phyloP scores from a whole-genome alignment of 2,797 vertebrate species.

The Triplophysa bombifrons region DNA sequence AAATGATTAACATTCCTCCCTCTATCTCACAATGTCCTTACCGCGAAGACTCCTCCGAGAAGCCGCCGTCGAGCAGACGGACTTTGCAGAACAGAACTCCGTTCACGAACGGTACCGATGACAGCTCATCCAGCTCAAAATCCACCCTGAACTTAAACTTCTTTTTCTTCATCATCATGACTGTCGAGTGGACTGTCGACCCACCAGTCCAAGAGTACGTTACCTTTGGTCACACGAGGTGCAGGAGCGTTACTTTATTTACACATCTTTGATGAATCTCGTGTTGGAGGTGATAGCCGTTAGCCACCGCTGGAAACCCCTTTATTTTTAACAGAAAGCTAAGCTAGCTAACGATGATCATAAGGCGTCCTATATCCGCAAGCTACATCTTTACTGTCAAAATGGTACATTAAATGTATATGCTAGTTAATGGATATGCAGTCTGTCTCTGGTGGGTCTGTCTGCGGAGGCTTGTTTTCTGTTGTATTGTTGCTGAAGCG shows the following conservation, averaged over 20 bases:
- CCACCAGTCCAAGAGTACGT: neutral
- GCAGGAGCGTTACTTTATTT: constrained; percentile 13
- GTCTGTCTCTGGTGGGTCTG: neutral
- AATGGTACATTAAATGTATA: neutral
- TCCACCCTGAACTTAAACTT: constrained; percentile 98
- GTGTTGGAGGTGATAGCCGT: constrained; percentile 34
- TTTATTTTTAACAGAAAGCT: neutral
- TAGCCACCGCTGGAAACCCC: constrained; percentile 19
- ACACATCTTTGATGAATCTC: neutral
- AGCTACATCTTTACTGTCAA: neutral
- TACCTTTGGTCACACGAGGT: neutral
- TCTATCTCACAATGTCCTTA: constrained; percentile 63
- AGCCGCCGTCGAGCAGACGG: constrained; percentile 92
- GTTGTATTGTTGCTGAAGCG: neutral
- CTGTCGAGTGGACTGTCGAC: constrained; percentile 28
- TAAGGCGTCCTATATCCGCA: neutral
- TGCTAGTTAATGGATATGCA: neutral
- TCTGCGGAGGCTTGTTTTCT: constrained; percentile 3
- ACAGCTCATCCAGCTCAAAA: constrained; percentile 93
- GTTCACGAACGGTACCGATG: constrained; percentile 94
- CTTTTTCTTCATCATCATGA: constrained; percentile 97
- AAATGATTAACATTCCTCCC: neutral
- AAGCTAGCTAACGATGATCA: constrained; percentile 4
- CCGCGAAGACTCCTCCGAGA: constrained; percentile 92
- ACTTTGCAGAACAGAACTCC: constrained; percentile 98